Conservation (phyloP, 1,140 invertebrate genomes). For the Zophobas atratus region DNA sequence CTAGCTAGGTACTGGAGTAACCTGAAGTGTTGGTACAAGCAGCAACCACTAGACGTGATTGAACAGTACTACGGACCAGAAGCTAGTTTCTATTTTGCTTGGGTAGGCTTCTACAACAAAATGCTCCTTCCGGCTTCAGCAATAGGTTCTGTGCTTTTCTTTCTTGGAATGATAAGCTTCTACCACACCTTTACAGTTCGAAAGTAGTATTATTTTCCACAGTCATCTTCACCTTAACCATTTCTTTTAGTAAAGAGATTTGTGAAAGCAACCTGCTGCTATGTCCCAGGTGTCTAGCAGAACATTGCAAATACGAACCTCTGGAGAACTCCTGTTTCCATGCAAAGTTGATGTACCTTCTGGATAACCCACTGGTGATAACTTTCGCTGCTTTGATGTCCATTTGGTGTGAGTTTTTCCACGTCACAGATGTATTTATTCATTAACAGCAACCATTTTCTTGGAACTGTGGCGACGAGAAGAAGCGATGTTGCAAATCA, state of each 20-base stretch:
- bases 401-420: constrained; percentile 84
- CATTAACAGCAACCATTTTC: constrained; percentile 79
- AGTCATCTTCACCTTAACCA: background rate
- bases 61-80: constrained; percentile 64
- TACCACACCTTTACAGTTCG: background rate
- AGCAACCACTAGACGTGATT: constrained; percentile 60
- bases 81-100: constrained; percentile 66
- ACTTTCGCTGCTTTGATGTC: constrained; percentile 97
- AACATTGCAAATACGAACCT: constrained; percentile 46
- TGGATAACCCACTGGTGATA: constrained; percentile 94
- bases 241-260: constrained; percentile 50
- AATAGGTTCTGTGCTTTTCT: background rate
- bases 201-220: background rate
- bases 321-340: constrained; percentile 43
- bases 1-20: constrained; percentile 57
- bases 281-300: constrained; percentile 49
- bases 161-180: constrained; percentile 6
- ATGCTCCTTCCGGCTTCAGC: constrained; percentile 8
- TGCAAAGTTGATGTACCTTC: constrained; percentile 87
- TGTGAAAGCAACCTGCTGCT: constrained; percentile 45
- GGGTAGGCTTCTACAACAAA: constrained; percentile 69
- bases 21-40: constrained; percentile 71
- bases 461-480: constrained; percentile 95
- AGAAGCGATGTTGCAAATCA: constrained; percentile 87
- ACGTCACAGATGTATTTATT: background rate